Base-by-base conservation (phyloP, 2,113 vertebrate genomes). In the Chaetops frenatus region DNA sequence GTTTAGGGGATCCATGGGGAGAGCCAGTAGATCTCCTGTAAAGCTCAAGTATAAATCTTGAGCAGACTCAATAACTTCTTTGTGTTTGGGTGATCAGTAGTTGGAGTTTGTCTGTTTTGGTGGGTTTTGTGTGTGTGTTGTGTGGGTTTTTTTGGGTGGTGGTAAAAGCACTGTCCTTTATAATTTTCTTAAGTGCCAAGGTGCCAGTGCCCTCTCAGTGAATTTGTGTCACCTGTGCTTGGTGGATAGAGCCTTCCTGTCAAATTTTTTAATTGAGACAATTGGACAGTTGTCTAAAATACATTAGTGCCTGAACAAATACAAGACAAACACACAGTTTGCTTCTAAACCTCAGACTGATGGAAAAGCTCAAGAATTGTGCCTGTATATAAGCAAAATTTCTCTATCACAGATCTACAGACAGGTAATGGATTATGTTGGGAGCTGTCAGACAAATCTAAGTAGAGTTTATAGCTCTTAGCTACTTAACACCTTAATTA, bases 1-100 rank as follows among this genome's bases (percentile, higher is more conserved):
- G 2, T 45, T 65, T 66, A 45, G n/a, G 38, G 6, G 44, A 20
- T 6, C 14, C 24, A 6, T 0, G 17, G 8, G 23, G 5, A 2
- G 12, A 29, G 3, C 15, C 23, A 38, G 27, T 20, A 9, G 3
- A 3, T 38, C 11, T 64, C 7, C 11, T 44, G 15, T 58, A 7
- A 67, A 29, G 25, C 12, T 65, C 38, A 28, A 7, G 10, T 31
- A 10, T 28, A 44, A 27, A 18, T 36, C 28, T 11, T 40, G n/a
- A 85, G 24, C 27, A 74, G 58, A 27, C 8, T 73, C 6, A 22
- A 40, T 45, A 76, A 23, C 28, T 33, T 38, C 8, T n/a, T 78
- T 27, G 35, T 10, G 2, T 51, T 56, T 51, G 35, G 10, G 8
- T 45, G 19, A 7, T 44, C 6, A 23, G 28, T n/a, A 10, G 11